phyloP scores from a whole-genome alignment of 2,888 invertebrate genomes.

The Parnassius orleans region DNA sequence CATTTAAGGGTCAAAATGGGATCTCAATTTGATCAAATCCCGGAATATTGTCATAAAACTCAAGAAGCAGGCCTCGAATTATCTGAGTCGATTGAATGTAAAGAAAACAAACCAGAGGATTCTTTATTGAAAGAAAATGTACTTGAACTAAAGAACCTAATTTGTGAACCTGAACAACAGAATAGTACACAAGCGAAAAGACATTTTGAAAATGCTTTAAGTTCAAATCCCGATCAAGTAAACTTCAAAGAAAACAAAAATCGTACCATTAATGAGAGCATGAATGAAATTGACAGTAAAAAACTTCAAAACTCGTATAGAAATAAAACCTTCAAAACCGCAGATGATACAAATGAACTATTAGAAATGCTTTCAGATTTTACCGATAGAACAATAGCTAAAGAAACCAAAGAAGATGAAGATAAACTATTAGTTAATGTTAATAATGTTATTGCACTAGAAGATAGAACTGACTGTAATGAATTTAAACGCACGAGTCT shows the following conservation, averaged over 20 bases:
- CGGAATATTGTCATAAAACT: conserved; percentile 6
- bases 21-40: conserved; percentile 25
- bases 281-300: not conserved
- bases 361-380: conserved; percentile 58
- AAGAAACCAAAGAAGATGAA: conserved; percentile 29
- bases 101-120: conserved; percentile 34
- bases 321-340: conserved; percentile 42
- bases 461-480: conserved; percentile 18
- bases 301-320: not conserved
- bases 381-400: conserved; percentile 41
- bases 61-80: conserved; percentile 4
- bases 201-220: conserved; percentile 34
- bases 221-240: conserved; percentile 29
- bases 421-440: conserved; percentile 30
- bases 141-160: not conserved
- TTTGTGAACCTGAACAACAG: not conserved
- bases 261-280: not conserved
- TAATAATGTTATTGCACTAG: conserved; percentile 22
- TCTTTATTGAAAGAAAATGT: conserved; percentile 15
- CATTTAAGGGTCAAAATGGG: conserved; percentile 28
- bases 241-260: no score
- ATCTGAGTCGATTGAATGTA: conserved; percentile 38
- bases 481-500: conserved; percentile 42
- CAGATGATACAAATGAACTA: conserved; percentile 58
- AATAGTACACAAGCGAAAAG: conserved; percentile 5